phyloP scores from a whole-genome alignment of 2,797 vertebrate species.

The Sebastes steindachneri region DNA sequence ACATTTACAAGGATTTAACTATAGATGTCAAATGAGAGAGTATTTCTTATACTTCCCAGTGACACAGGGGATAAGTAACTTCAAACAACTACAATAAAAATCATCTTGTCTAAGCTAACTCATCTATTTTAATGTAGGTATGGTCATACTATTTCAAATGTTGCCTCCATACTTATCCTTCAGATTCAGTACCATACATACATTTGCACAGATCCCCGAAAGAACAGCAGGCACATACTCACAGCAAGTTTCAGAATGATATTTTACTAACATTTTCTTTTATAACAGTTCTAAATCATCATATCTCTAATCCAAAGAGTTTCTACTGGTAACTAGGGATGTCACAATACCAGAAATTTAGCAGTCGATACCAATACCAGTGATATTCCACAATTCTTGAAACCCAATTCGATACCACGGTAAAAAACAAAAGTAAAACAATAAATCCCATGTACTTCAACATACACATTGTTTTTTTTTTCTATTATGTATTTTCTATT shows the following conservation, averaged over 20 bases:
- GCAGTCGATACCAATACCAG: too few relatives aligned
- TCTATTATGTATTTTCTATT: too few relatives aligned
- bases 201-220: background rate
- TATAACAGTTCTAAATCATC: background rate
- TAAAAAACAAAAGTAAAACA: too few relatives aligned
- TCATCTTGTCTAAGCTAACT: background rate
- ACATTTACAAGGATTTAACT: slow-evolving; percentile 29
- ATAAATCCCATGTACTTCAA: too few relatives aligned
- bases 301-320: background rate
- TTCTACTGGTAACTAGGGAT: too few relatives aligned
- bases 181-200: background rate
- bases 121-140: background rate
- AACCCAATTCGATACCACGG: too few relatives aligned
- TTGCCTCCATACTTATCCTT: background rate
- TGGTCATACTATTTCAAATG: background rate
- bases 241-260: background rate
- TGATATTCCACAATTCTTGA: too few relatives aligned
- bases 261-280: background rate
- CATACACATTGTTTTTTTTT: too few relatives aligned
- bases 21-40: background rate
- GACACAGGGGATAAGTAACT: background rate
- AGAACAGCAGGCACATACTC: background rate
- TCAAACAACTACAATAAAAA: background rate
- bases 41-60: background rate
- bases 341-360: too few relatives aligned